These are phyloP conservation scores for Drosophila paulistorum DNA, from an alignment of 1,140 invertebrate species.

Conservation along the genomic window DNA sequence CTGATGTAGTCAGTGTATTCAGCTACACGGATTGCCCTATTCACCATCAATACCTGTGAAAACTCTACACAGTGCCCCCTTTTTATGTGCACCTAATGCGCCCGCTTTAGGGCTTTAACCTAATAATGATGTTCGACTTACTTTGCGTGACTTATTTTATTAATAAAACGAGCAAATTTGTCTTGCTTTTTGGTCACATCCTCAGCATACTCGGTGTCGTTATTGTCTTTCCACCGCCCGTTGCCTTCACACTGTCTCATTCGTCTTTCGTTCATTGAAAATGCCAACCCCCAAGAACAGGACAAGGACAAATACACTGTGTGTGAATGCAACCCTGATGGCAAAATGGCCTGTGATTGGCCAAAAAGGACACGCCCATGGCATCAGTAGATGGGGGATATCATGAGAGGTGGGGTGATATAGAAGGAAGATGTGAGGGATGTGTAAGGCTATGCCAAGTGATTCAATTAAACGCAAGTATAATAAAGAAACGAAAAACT, in stretches of 20 bases:
- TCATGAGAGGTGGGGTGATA: background rate
- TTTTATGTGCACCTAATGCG: conserved; percentile 56
- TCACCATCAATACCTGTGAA: background rate
- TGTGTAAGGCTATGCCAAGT: conserved; percentile 60
- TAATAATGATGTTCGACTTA: conserved; percentile 82
- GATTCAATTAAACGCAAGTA: conserved; percentile 76
- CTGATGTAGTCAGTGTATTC: conserved; percentile 6
- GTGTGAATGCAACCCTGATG: conserved; percentile 24
- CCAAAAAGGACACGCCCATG: conserved; percentile 48
- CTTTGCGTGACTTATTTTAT: conserved; percentile 82
- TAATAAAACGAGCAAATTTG: conserved; percentile 82
- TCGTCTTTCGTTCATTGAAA: background rate
- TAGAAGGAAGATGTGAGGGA: conserved; percentile 17
- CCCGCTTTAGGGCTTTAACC: conserved; percentile 80
- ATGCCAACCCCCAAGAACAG: conserved; percentile 10
- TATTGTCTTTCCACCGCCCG: conserved; percentile 35
- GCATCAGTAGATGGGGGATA: background rate
- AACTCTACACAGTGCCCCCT: background rate
- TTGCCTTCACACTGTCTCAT: background rate
- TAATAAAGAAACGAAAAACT: conserved; percentile 32
- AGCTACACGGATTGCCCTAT: background rate
- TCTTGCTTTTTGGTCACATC: conserved; percentile 77
- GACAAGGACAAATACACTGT: conserved; percentile 46
- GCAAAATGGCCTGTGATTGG: conserved; percentile 41
- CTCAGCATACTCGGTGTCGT: conserved; percentile 25